Evolutionary conservation across 2,888 invertebrate species (phyloP).

Genomic region (Lasioglossum lativentre): DNA sequence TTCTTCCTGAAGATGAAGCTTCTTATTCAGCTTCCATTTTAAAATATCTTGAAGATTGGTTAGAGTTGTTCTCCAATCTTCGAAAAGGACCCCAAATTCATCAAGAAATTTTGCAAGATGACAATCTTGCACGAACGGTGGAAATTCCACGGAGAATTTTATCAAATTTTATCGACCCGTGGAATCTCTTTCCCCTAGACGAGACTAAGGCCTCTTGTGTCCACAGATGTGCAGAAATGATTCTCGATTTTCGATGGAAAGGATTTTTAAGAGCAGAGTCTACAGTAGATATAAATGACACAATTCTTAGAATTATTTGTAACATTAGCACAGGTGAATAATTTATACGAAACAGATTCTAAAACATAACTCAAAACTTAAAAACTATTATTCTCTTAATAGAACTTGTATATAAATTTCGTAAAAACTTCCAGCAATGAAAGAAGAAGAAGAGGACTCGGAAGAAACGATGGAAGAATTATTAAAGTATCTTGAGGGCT

Average conservation of each 20-base stretch:
- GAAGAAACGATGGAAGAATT: slow-evolving; percentile 71
- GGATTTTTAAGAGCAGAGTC: slow-evolving; percentile 61
- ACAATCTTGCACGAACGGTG: slow-evolving; percentile 45
- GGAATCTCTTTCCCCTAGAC: slow-evolving; percentile 73
- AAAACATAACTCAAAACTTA: neutral
- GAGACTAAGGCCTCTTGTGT: slow-evolving; percentile 74
- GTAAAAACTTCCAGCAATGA: slow-evolving; percentile 33
- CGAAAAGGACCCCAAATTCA: slow-evolving; percentile 37
- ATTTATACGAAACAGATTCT: neutral
- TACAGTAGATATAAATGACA: slow-evolving; percentile 38
- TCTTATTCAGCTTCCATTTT: slow-evolving; percentile 41
- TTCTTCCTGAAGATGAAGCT: slow-evolving; percentile 45
- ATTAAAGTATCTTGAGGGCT: slow-evolving; percentile 72
- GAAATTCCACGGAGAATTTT: slow-evolving; percentile 72
- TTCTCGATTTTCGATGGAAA: slow-evolving; percentile 71
- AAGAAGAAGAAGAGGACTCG: slow-evolving; percentile 55
- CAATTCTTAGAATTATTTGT: slow-evolving; percentile 68
- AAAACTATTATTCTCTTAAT: neutral
- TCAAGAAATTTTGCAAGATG: slow-evolving; percentile 46
- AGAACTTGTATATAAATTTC: neutral
- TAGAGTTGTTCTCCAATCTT: slow-evolving; percentile 49
- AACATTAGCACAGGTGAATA: slow-evolving; percentile 72
- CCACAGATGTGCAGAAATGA: slow-evolving; percentile 75
- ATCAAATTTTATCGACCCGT: slow-evolving; percentile 67
- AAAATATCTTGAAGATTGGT: slow-evolving; percentile 66